phyloP scores from a whole-genome alignment of 2,797 vertebrate species.

The Ctenosaura bakeri region DNA sequence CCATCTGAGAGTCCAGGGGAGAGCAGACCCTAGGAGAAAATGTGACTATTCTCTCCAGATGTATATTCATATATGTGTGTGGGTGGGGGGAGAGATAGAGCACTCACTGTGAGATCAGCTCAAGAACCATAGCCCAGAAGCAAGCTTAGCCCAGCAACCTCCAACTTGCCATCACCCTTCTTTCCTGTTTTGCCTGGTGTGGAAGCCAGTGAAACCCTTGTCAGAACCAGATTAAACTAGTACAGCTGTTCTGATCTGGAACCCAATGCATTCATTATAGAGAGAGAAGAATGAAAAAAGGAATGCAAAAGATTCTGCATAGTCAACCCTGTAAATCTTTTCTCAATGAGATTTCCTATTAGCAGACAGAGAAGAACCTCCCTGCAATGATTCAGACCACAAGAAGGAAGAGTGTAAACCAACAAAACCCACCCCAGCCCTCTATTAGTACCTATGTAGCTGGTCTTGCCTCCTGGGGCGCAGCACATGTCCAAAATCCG shows the following conservation, averaged over 20 bases:
- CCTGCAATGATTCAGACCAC: neutral
- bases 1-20: neutral
- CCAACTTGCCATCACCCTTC: neutral
- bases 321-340: neutral
- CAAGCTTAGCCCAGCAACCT: neutral
- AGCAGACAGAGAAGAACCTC: neutral
- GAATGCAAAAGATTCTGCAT: neutral
- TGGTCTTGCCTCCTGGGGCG: slow-evolving; percentile 97
- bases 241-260: neutral
- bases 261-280: neutral
- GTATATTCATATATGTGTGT: too few species aligned
- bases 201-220: neutral
- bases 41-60: neutral
- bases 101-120: neutral
- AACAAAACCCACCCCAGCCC: neutral
- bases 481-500: slow-evolving; percentile 95
- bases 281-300: neutral
- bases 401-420: neutral
- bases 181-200: neutral
- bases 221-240: neutral
- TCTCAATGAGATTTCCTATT: neutral
- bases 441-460: slow-evolving; percentile 90
- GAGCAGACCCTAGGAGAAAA: neutral
- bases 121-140: neutral
- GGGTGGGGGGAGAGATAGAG: neutral